A percentile compares a stretch with the other conserved stretches of the same genome.
Evolutionary conservation across 1,140 invertebrate genomes (phyloP).

Genomic region (Psix sp.): DNA sequence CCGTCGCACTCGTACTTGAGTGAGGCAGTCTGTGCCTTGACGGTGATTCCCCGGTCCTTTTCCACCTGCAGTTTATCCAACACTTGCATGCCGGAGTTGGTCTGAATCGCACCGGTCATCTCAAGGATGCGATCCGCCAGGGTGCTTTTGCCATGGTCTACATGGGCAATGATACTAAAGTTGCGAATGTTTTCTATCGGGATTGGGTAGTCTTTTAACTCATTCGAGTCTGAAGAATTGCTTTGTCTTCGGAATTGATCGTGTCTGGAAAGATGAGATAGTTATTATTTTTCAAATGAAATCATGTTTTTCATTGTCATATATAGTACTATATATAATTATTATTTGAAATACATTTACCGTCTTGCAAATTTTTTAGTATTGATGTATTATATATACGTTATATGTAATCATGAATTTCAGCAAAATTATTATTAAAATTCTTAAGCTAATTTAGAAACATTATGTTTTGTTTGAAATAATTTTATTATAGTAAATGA

Average conservation of each 20-base stretch:
- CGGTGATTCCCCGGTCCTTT: slow-evolving; percentile 96
- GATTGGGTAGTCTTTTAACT: slow-evolving; percentile 64
- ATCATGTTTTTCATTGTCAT: background rate
- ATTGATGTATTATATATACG: no score
- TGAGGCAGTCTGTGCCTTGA: slow-evolving; percentile 97
- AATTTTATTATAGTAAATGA: no score
- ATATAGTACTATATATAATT: background rate
- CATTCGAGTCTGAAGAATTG: slow-evolving; percentile 54
- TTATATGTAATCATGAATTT: no score
- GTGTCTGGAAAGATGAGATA: slow-evolving; percentile 18
- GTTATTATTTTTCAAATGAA: no score
- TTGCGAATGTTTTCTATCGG: slow-evolving; percentile 89
- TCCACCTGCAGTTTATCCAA: slow-evolving; percentile 94
- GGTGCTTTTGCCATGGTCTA: slow-evolving; percentile 98
- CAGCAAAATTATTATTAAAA: no score
- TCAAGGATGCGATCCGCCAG: slow-evolving; percentile 94
- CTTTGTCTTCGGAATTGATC: slow-evolving; percentile 10
- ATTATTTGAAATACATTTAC: background rate
- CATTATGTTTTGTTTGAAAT: no score
- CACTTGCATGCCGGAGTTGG: slow-evolving; percentile 86
- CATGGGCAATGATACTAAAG: slow-evolving; percentile 98
- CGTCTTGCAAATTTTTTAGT: no score
- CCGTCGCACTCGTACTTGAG: slow-evolving; percentile 85
- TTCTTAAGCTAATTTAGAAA: no score
- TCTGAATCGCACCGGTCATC: slow-evolving; percentile 89